Conservation (phyloP, 1,140 invertebrate species). For the Bombus confusus region DNA sequence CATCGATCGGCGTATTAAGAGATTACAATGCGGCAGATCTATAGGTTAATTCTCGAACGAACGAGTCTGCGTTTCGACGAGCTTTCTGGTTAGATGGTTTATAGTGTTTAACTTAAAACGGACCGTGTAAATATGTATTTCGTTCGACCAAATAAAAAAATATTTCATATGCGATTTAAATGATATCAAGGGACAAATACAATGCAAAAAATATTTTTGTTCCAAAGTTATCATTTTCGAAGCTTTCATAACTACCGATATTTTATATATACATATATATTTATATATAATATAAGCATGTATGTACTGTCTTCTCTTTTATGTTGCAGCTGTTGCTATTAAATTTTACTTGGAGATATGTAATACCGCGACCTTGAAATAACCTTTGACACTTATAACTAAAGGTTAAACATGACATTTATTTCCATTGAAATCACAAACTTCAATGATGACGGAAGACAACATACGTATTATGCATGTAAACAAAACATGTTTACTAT, state of each 20-base stretch:
- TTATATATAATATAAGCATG: not conserved
- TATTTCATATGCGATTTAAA: not conserved
- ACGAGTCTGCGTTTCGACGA: too few relatives aligned
- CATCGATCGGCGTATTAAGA: not conserved
- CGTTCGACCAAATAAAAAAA: not conserved
- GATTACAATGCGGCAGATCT: not conserved
- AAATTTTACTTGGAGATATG: not conserved
- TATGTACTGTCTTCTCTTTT: too few relatives aligned
- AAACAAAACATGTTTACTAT: not conserved
- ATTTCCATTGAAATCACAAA: not conserved
- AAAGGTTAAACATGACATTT: not conserved
- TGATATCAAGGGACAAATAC: not conserved
- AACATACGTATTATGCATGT: not conserved
- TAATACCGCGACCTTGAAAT: not conserved
- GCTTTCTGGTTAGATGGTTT: not conserved
- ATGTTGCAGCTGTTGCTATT: not conserved
- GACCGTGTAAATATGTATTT: not conserved
- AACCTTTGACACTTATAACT: not conserved
- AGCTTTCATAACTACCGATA: not conserved
- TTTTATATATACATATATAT: not conserved
- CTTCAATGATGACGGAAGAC: not conserved
- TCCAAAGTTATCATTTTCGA: not conserved
- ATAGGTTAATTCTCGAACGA: not conserved
- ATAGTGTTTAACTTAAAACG: not conserved
- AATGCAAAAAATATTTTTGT: not conserved